phyloP scores from a whole-genome alignment of 2,888 invertebrate species.

The Lysandra coridon region DNA sequence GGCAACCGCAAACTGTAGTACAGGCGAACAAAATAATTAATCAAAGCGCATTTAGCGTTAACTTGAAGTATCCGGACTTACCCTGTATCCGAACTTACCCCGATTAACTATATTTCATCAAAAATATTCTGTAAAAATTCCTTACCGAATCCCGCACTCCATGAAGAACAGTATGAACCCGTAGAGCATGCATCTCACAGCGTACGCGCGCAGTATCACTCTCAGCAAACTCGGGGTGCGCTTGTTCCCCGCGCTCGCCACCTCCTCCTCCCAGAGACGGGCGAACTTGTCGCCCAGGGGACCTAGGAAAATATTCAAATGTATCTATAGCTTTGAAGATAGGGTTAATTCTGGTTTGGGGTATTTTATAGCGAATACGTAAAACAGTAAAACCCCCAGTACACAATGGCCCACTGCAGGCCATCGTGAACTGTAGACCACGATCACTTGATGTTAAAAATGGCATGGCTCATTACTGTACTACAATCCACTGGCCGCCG shows the following conservation, averaged over 20 bases:
- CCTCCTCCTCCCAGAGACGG: slow-evolving; percentile 77
- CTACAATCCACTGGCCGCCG: too few relatives aligned
- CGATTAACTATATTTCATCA: not conserved
- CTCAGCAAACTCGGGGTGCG: slow-evolving; percentile 78
- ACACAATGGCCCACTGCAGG: too few relatives aligned
- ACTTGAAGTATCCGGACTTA: too few relatives aligned
- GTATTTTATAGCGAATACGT: too few relatives aligned
- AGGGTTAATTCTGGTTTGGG: not conserved
- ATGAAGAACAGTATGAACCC: slow-evolving; percentile 80
- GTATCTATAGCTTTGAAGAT: not conserved
- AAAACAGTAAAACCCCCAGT: too few relatives aligned
- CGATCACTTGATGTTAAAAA: too few relatives aligned
- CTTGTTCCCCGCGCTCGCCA: slow-evolving; percentile 62
- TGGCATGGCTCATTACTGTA: too few relatives aligned
- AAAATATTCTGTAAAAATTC: slow-evolving; percentile 28
- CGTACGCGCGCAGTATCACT: slow-evolving; percentile 82
- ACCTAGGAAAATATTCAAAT: slow-evolving; percentile 46
- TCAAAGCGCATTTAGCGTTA: too few relatives aligned
- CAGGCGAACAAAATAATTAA: too few relatives aligned
- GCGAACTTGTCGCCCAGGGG: slow-evolving; percentile 76
- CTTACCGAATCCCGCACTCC: slow-evolving; percentile 82
- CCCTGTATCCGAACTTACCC: too few relatives aligned
- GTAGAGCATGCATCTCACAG: slow-evolving; percentile 77
- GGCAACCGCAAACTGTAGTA: too few relatives aligned
- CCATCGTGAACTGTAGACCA: too few relatives aligned